Percentiles rank a stretch among this genome's conserved stretches.
phyloP scores from a whole-genome alignment of 2,113 vertebrate species.

The Ctenodactylus gundi region DNA sequence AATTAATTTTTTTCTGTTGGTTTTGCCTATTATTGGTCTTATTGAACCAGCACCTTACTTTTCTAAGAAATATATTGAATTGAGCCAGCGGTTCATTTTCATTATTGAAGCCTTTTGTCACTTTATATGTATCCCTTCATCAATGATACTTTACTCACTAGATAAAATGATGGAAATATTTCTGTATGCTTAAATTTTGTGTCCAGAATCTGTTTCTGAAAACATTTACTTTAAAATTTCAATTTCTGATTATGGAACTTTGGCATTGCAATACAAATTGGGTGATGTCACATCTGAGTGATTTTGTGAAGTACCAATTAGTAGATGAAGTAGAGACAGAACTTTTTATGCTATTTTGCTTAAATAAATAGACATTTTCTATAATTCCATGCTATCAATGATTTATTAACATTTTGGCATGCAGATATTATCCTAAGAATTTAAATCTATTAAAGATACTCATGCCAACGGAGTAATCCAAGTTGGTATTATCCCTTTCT shows the following conservation, averaged over 20 bases:
- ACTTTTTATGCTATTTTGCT: conserved; percentile 28
- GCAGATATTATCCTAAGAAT: background rate
- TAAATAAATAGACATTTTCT: conserved; percentile 22
- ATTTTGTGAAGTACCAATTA: conserved; percentile 34
- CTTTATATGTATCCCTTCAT: conserved; percentile 11
- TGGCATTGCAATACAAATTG: background rate
- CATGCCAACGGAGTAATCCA: conserved; percentile 1
- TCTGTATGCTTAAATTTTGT: background rate
- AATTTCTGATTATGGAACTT: conserved; percentile 27
- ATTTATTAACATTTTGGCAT: conserved; percentile 28
- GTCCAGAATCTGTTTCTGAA: background rate
- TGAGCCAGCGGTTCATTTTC: background rate
- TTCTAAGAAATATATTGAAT: background rate
- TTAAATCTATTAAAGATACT: conserved; percentile 22
- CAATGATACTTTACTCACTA: background rate
- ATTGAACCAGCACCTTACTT: background rate
- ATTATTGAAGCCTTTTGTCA: background rate
- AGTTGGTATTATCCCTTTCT: background rate
- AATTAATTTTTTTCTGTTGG: background rate
- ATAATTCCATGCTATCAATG: conserved; percentile 37
- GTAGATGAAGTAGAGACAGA: background rate
- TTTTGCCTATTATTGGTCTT: conserved; percentile 1
- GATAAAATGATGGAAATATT: background rate
- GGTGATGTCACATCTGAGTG: conserved; percentile 1
- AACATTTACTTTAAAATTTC: background rate